Conservation (phyloP, 2,888 invertebrate genomes). For the Lithophane semibrunnea region DNA sequence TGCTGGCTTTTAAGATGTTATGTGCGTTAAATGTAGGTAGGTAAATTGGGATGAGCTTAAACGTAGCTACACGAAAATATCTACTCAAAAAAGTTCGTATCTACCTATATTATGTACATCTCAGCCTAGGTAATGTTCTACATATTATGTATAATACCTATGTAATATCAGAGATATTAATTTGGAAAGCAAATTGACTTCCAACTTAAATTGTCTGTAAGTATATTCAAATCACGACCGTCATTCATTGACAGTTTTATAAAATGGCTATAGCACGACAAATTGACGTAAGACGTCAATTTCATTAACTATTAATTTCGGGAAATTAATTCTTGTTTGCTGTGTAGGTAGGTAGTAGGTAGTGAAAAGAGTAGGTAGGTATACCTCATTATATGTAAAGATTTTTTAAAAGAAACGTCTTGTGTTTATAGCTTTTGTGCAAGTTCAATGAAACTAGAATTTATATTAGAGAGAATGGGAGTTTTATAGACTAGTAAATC, state of each 20-base stretch:
- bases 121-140: background rate
- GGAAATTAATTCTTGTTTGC: no score
- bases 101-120: background rate
- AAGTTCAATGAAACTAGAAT: slow-evolving; percentile 51
- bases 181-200: background rate
- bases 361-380: background rate
- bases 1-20: background rate
- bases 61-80: background rate
- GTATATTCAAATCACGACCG: background rate
- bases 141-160: no score
- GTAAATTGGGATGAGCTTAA: slow-evolving; percentile 5
- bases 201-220: background rate
- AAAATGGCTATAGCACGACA: background rate
- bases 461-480: slow-evolving; percentile 18
- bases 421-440: slow-evolving; percentile 5
- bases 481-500: slow-evolving; percentile 35
- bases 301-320: background rate
- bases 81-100: background rate
- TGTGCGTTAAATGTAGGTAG: background rate
- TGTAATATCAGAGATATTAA: background rate
- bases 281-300: background rate
- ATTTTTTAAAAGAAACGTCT: background rate
- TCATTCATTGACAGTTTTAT: background rate
- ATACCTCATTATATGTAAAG: background rate
- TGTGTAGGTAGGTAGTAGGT: background rate